Evolutionary conservation across 2,113 vertebrate genomes (phyloP).

Genomic region (Pseudopipra pipra): DNA sequence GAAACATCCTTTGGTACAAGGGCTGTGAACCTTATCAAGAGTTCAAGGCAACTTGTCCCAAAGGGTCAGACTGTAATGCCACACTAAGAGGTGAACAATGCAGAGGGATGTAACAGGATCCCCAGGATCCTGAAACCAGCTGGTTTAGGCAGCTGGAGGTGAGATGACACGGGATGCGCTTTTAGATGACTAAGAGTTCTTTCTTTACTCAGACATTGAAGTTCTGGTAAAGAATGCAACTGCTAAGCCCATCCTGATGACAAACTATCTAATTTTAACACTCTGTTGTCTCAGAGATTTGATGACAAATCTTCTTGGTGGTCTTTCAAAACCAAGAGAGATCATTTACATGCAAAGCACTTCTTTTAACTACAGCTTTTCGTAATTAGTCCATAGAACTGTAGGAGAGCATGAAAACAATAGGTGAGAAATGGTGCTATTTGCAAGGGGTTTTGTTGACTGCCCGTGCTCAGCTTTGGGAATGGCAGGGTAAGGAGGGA

Average conservation of each 20-base stretch:
- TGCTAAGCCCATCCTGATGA: background rate
- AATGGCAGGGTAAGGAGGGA: background rate
- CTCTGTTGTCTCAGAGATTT: background rate
- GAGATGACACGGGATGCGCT: background rate
- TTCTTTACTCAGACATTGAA: background rate
- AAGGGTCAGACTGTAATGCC: background rate
- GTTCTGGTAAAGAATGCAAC: conserved; percentile 15
- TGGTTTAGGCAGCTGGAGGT: background rate
- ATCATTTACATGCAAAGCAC: conserved; percentile 2
- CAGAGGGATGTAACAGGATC: background rate
- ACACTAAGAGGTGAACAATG: background rate
- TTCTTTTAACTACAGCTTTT: background rate
- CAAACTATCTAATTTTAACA: background rate
- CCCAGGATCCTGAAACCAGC: background rate
- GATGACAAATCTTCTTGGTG: background rate
- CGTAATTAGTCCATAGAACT: background rate
- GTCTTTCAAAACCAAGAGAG: background rate
- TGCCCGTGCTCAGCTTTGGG: background rate
- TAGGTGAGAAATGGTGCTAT: conserved; percentile 6
- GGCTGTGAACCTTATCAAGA: background rate
- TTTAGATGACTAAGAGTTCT: background rate
- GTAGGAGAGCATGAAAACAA: background rate
- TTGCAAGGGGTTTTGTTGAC: background rate
- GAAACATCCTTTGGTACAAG: background rate
- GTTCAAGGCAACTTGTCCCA: background rate